Conservation (phyloP, 1,140 invertebrate genomes). For the Micrasema minimum region DNA sequence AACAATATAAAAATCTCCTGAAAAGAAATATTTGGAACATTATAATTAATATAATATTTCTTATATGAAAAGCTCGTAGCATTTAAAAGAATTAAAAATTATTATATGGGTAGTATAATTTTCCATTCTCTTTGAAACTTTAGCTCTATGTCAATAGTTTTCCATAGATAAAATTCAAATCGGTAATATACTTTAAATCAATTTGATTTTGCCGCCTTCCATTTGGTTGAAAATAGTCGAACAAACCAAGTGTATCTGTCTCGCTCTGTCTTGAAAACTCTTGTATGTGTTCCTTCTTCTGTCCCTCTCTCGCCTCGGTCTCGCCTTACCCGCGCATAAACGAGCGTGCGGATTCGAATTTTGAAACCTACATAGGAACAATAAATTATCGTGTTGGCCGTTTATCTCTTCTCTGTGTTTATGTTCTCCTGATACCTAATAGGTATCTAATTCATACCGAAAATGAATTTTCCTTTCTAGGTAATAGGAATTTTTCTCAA, state of each 20-base stretch:
- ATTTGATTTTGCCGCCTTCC: background rate
- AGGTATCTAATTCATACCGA: slow-evolving; percentile 13
- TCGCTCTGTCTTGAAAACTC: slow-evolving; percentile 1
- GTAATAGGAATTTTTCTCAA: too few species aligned
- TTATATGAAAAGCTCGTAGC: too few species aligned
- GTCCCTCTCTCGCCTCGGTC: background rate
- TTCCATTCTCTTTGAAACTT: too few species aligned
- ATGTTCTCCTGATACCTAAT: slow-evolving; percentile 28
- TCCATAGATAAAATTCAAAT: background rate
- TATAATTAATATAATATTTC: too few species aligned
- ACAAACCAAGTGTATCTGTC: background rate
- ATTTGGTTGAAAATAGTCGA: slow-evolving; percentile 6
- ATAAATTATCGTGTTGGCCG: slow-evolving; percentile 34
- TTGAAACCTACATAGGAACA: slow-evolving; percentile 36
- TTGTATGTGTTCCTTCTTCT: background rate
- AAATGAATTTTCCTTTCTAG: slow-evolving; percentile 4
- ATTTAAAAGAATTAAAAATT: too few species aligned
- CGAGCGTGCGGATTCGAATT: slow-evolving; percentile 27
- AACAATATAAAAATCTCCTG: too few species aligned
- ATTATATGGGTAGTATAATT: too few species aligned
- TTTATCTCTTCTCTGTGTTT: slow-evolving; percentile 29
- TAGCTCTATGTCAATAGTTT: too few species aligned
- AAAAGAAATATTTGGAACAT: too few species aligned
- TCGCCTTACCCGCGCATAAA: slow-evolving; percentile 19
- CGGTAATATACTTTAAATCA: background rate